Conservation (phyloP, 2,888 invertebrate species). For the Apotomis capreana region DNA sequence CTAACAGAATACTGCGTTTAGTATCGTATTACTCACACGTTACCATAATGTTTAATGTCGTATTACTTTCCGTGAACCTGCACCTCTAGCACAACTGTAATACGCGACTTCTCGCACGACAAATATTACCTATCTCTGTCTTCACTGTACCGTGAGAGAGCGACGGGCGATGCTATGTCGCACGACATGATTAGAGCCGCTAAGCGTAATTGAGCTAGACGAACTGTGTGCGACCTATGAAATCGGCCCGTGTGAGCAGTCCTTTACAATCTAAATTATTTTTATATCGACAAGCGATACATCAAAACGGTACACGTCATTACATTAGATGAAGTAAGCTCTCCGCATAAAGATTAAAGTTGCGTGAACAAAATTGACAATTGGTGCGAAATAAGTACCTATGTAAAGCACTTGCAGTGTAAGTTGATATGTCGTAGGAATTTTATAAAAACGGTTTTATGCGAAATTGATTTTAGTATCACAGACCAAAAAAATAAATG, state of each 20-base stretch:
- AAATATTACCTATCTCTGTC: too few relatives aligned
- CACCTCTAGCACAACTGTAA: too few relatives aligned
- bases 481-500: neutral
- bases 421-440: slow-evolving; percentile 2
- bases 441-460: slow-evolving; percentile 3
- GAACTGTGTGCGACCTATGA: neutral
- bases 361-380: slow-evolving; percentile 24
- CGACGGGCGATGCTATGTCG: too few relatives aligned
- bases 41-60: too few relatives aligned
- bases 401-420: slow-evolving; percentile 19
- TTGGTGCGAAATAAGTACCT: slow-evolving; percentile 25
- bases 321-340: slow-evolving; percentile 21
- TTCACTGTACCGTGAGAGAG: too few relatives aligned
- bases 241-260: neutral
- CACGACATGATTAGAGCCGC: too few relatives aligned
- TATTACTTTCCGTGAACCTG: too few relatives aligned
- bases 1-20: too few relatives aligned
- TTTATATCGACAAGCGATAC: slow-evolving; percentile 17
- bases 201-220: too few relatives aligned
- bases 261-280: neutral
- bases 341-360: slow-evolving; percentile 18
- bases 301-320: slow-evolving; percentile 17
- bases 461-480: neutral
- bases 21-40: too few relatives aligned
- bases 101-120: too few relatives aligned